Evolutionary conservation across 2,888 invertebrate genomes (phyloP).

Genomic region (Girardia tigrina): DNA sequence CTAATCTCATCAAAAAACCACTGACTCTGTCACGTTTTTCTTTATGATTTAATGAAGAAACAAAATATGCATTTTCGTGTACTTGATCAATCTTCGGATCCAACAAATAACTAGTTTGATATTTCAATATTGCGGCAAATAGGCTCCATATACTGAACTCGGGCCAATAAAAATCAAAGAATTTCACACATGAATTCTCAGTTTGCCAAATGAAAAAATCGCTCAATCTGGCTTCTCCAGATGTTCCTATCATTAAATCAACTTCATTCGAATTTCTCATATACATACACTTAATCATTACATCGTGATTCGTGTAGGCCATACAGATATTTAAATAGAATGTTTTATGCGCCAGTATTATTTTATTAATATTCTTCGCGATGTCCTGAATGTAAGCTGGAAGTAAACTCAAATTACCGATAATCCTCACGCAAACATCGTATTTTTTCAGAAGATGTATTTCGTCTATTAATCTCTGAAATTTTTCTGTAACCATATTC

Average conservation of each 20-base stretch:
- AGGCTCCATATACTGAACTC: constrained; percentile 85
- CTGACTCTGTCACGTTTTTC: too few species aligned
- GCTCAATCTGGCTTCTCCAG: constrained; percentile 79
- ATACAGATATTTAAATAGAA: too few species aligned
- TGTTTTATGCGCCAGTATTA: too few species aligned
- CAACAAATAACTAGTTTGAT: constrained; percentile 57
- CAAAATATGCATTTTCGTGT: too few species aligned
- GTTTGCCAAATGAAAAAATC: constrained; percentile 93
- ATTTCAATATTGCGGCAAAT: constrained; percentile 68
- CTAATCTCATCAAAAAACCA: too few species aligned
- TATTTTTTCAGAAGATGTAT: too few species aligned
- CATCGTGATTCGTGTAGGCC: constrained; percentile 65
- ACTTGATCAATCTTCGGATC: too few species aligned
- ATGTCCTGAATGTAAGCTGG: too few species aligned
- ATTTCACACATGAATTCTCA: constrained; percentile 66
- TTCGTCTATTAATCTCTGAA: constrained; percentile 65
- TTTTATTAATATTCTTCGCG: too few species aligned
- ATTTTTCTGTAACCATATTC: constrained; percentile 73
- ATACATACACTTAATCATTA: constrained; percentile 66
- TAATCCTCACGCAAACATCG: neutral
- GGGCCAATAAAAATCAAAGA: constrained; percentile 82
- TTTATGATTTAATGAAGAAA: too few species aligned
- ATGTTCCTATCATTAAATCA: constrained; percentile 80
- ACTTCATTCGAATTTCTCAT: constrained; percentile 64
- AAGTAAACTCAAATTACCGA: too few species aligned